These are phyloP conservation scores for Dasypogon diadema DNA, from an alignment of 2,888 invertebrate genomes.

Conservation along the genomic window DNA sequence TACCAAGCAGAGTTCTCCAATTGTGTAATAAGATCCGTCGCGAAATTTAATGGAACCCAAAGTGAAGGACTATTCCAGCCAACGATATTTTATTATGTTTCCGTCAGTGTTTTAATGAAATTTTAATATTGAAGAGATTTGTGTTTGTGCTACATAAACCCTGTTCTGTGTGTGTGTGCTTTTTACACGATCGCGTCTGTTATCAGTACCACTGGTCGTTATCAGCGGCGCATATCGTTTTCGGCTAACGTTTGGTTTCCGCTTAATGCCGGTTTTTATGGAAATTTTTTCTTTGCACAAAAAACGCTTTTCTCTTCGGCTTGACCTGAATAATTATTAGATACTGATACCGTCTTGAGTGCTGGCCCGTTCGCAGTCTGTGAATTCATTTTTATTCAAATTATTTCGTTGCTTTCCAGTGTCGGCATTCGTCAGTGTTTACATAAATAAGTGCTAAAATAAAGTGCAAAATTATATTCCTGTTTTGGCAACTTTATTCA, in stretches of 20 bases:
- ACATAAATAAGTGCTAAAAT: slow-evolving; percentile 18
- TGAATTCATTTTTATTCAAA: not conserved
- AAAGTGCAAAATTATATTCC: slow-evolving; percentile 24
- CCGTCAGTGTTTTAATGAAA: slow-evolving; percentile 10
- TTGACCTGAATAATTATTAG: slow-evolving; percentile 21
- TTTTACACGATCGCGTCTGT: not conserved
- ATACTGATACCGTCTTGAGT: not conserved
- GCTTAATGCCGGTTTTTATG: slow-evolving; percentile 39
- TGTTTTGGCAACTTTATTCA: slow-evolving; percentile 15
- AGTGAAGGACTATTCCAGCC: too few relatives aligned
- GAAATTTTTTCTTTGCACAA: slow-evolving; percentile 14
- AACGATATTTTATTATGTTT: not conserved
- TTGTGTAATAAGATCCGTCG: slow-evolving; percentile 39
- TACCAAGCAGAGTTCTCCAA: slow-evolving; percentile 9
- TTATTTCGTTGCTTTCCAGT: not conserved
- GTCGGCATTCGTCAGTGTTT: not conserved
- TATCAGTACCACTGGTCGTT: slow-evolving; percentile 1
- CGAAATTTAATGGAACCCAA: slow-evolving; percentile 26
- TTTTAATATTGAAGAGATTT: not conserved
- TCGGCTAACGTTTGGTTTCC: slow-evolving; percentile 22
- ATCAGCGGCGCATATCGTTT: slow-evolving; percentile 20
- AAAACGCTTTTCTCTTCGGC: not conserved
- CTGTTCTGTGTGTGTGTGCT: too few relatives aligned
- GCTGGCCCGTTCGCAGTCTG: not conserved
- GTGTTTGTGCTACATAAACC: too few relatives aligned